Evolutionary conservation across 2,888 invertebrate genomes (phyloP).

Genomic region (Monochamus alternatus): DNA sequence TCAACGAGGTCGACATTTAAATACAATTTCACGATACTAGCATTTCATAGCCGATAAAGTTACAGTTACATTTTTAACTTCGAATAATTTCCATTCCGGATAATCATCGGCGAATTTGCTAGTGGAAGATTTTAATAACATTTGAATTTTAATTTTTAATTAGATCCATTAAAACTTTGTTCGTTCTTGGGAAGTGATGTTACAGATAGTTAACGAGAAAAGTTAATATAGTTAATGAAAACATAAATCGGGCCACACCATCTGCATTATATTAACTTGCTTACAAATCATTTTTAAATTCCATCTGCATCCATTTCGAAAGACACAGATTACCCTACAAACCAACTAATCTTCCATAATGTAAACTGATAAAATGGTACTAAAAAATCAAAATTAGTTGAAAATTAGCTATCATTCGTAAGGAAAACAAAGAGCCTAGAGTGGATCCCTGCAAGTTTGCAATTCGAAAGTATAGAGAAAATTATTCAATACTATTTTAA

Average conservation of each 20-base stretch:
- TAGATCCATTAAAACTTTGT: slow-evolving; percentile 25
- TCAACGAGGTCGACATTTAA: not conserved
- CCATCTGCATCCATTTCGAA: no score
- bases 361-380: no score
- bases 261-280: slow-evolving; percentile 31
- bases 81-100: not conserved
- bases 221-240: slow-evolving; percentile 38
- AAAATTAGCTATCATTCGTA: not conserved
- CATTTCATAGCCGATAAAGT: not conserved
- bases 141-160: slow-evolving; percentile 30
- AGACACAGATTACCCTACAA: no score
- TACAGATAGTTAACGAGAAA: slow-evolving; percentile 38
- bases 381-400: no score
- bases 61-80: not conserved
- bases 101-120: not conserved
- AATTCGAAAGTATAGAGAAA: no score
- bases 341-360: no score
- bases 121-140: slow-evolving; percentile 9
- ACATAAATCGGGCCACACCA: slow-evolving; percentile 34
- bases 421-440: not conserved
- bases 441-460: no score
- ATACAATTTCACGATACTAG: not conserved
- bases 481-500: no score
- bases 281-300: not conserved
- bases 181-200: slow-evolving; percentile 15